A percentile compares a stretch with the other conserved stretches of the same genome.
These are phyloP conservation scores for Heliconius sara DNA, from an alignment of 2,888 invertebrate species.

Conservation along the genomic window DNA sequence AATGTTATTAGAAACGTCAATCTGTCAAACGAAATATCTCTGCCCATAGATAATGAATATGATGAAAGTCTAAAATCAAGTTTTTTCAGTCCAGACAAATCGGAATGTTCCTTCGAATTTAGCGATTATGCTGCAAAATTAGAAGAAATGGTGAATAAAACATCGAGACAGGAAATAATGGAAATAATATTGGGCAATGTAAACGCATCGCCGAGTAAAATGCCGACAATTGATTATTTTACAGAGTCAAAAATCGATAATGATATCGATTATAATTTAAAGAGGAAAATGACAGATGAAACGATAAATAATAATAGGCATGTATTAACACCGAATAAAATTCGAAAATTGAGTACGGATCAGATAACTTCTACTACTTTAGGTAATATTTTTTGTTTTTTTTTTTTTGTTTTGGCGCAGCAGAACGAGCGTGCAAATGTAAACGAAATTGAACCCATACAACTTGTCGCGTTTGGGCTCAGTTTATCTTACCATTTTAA, in stretches of 20 bases:
- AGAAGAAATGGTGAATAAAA: constrained; percentile 76
- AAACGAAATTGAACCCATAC: too few relatives aligned
- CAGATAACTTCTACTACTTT: constrained; percentile 77
- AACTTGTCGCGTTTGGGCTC: too few relatives aligned
- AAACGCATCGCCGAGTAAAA: constrained; percentile 62
- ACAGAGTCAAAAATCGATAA: constrained; percentile 66
- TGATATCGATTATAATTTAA: constrained; percentile 56
- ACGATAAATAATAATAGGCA: constrained; percentile 68
- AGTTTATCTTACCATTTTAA: too few relatives aligned
- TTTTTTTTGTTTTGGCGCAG: not conserved
- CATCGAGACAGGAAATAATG: constrained; percentile 78
- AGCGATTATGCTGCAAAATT: constrained; percentile 77
- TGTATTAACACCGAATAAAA: constrained; percentile 68
- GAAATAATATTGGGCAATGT: constrained; percentile 79
- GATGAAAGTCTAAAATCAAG: constrained; percentile 43
- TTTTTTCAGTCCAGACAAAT: constrained; percentile 74
- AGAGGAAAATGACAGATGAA: constrained; percentile 65
- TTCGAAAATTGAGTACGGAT: constrained; percentile 72
- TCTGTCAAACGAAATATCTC: constrained; percentile 64
- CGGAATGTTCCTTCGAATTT: constrained; percentile 76
- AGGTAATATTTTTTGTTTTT: constrained; percentile 55
- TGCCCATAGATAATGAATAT: constrained; percentile 62
- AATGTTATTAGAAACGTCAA: constrained; percentile 68
- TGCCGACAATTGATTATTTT: constrained; percentile 73
- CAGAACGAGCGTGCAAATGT: too few relatives aligned